These are phyloP conservation scores for Otus sunia DNA, from an alignment of 2,113 vertebrate genomes.

Conservation along the genomic window DNA sequence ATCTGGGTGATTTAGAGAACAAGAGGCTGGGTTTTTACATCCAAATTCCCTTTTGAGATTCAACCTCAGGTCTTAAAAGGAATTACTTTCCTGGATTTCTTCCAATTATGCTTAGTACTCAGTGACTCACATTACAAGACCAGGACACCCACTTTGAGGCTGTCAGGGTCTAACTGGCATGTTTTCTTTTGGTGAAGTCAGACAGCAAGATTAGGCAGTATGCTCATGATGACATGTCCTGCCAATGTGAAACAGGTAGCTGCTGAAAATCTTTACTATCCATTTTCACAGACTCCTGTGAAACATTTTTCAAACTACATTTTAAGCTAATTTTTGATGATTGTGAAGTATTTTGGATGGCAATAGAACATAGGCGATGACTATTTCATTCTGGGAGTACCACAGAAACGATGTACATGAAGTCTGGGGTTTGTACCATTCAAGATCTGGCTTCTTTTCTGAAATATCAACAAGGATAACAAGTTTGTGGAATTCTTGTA, in stretches of 20 bases:
- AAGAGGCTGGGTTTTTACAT: not conserved
- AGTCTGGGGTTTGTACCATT: not conserved
- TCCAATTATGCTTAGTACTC: not conserved
- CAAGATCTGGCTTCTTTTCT: not conserved
- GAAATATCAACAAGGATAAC: not conserved
- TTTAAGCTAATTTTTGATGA: not conserved
- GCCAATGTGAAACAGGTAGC: not conserved
- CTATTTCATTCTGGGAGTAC: not conserved
- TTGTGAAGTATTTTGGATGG: not conserved
- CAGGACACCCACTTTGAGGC: constrained; percentile 5
- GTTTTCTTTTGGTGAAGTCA: not conserved
- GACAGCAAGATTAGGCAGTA: not conserved
- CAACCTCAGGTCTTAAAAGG: constrained; percentile 27
- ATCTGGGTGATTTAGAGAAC: not conserved
- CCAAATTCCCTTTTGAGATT: constrained; percentile 37
- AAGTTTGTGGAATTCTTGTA: not conserved
- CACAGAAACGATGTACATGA: not conserved
- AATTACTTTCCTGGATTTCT: constrained; percentile 13
- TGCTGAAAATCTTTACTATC: not conserved
- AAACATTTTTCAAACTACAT: not conserved
- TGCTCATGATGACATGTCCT: not conserved
- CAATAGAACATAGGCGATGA: not conserved
- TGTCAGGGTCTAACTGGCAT: not conserved
- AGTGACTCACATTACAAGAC: constrained; percentile 27
- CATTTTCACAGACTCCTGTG: not conserved